Evolutionary conservation across 2,888 invertebrate species (phyloP), one percentile per base, ranked within the genome.

Genomic region (Clanis bilineata): DNA sequence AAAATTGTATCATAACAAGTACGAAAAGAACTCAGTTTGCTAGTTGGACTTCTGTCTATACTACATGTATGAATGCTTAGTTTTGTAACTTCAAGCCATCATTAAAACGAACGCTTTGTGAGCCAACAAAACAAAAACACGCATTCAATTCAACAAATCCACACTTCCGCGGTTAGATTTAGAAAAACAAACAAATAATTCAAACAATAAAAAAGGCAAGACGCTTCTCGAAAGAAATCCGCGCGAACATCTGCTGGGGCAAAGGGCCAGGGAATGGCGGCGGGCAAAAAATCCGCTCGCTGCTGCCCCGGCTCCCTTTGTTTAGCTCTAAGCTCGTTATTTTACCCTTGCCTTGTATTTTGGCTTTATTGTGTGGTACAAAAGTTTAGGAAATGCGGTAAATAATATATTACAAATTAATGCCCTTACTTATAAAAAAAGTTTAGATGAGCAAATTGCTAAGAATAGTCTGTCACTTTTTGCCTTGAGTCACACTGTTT

Each of bases 261-360:
- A 22, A 60, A 60, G 57, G 64, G 58, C 58, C 59, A 64, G 60
- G 22, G 39, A 57, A 65, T 65, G 69, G 66, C 58, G 67, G 62
- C 65, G 67, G 64, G 64, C 10, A 73, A 76, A 73, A 77, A 78
- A 71, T 21, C 56, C 56, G 57, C 57, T 55, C 51, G 43, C 41
- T 43, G 28, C 44, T 45, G 51, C 65, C 65, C 59, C 64, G 45
- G 60, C 58, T 70, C 71, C 79, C 77, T 82, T 82, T 81, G 82
- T 82, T 83, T 79, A 76, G 76, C 68, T 71, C 64, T 82, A 76
- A 83, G 77, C 83, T 85, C 80, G 83, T 86, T 86, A 85, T 83
- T 83, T 81, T 73, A 83, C 83, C 85, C 85, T 82, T 80, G 81
- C 78, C 73, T 76, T 73, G 74, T 78, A 76, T 79, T 82, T 78